These are phyloP conservation scores for Drosophila asahinai DNA, from an alignment of 1,140 invertebrate genomes.

Conservation along the genomic window DNA sequence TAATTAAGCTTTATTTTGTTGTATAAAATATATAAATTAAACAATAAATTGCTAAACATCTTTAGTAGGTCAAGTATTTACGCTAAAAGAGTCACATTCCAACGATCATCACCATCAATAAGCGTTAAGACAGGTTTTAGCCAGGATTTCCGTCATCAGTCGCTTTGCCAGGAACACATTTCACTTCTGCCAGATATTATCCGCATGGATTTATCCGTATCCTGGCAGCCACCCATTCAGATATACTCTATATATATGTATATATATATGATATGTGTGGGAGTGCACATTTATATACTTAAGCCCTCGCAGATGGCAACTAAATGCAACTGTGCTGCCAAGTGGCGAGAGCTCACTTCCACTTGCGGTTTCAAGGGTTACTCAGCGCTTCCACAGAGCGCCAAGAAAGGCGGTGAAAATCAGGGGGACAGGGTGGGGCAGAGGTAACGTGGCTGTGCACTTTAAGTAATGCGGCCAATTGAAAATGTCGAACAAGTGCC, in stretches of 20 bases:
- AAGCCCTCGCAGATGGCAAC: slow-evolving; percentile 48
- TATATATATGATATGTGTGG: neutral
- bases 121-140: slow-evolving; percentile 19
- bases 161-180: slow-evolving; percentile 21
- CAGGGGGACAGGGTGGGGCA: neutral
- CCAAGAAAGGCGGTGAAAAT: slow-evolving; percentile 1
- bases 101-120: slow-evolving; percentile 35
- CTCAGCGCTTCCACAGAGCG: slow-evolving; percentile 16
- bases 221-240: slow-evolving; percentile 3
- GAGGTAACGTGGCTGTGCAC: slow-evolving; percentile 29
- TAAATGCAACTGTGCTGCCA: slow-evolving; percentile 57
- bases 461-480: slow-evolving; percentile 80
- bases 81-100: neutral
- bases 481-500: slow-evolving; percentile 79
- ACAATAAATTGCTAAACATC: no score
- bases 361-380: slow-evolving; percentile 62
- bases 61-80: no score
- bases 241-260: neutral
- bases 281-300: slow-evolving; percentile 45
- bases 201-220: slow-evolving; percentile 28
- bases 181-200: slow-evolving; percentile 36
- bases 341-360: slow-evolving; percentile 59
- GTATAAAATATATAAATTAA: no score
- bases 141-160: slow-evolving; percentile 17
- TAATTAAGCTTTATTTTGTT: no score